Conservation (phyloP, 2,113 vertebrate genomes). For the Ramphastos sulfuratus region DNA sequence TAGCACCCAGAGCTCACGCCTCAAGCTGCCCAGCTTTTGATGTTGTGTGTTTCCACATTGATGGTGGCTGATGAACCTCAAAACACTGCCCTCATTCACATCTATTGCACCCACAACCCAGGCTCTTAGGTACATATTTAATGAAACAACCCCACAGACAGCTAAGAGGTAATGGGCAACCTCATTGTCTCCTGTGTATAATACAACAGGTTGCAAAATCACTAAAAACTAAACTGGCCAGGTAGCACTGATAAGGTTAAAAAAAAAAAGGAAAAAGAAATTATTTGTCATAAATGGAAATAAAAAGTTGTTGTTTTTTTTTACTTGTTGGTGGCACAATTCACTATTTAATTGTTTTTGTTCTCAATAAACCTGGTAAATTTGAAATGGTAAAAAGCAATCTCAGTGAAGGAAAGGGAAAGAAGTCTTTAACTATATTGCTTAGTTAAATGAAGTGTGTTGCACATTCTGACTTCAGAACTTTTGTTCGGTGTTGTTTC, state of each 20-base stretch:
- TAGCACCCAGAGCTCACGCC: not conserved
- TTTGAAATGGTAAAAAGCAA: not conserved
- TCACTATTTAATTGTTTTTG: not conserved
- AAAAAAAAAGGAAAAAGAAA: not conserved
- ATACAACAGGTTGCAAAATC: not conserved
- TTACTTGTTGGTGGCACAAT: not conserved
- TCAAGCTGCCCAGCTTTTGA: not conserved
- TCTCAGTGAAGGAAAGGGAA: conserved; percentile 1
- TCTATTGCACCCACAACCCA: not conserved
- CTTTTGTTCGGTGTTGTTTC: conserved; percentile 7
- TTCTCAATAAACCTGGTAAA: not conserved
- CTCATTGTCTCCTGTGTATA: not conserved
- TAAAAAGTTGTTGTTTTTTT: not conserved
- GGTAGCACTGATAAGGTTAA: not conserved
- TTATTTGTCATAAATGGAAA: not conserved
- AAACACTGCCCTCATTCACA: not conserved
- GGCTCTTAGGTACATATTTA: not conserved
- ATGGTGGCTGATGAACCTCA: not conserved
- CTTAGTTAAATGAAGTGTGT: not conserved
- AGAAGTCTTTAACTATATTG: not conserved
- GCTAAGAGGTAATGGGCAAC: not conserved
- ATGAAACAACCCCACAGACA: too few relatives aligned
- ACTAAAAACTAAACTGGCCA: not conserved
- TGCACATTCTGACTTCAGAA: conserved; percentile 23
- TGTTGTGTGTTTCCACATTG: not conserved